Percentiles rank a stretch among this genome's conserved stretches.
Evolutionary conservation across 2,888 invertebrate genomes (phyloP).

Genomic region (Scaptomyza parva): DNA sequence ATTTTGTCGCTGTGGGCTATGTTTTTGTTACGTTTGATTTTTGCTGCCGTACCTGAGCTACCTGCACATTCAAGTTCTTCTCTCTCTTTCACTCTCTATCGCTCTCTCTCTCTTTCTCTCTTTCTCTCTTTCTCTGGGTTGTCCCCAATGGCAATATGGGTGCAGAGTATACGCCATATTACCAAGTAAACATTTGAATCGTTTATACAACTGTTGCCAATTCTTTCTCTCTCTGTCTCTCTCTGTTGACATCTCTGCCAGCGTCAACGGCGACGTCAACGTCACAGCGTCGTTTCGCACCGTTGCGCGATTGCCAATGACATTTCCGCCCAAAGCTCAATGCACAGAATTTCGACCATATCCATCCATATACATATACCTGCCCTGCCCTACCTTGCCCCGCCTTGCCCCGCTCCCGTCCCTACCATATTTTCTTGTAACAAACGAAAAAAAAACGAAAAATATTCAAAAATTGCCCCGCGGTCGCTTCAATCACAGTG

Average conservation of each 20-base stretch:
- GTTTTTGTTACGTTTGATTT: conserved; percentile 58
- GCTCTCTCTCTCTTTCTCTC: no score
- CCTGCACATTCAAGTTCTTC: no score
- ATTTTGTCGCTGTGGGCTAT: conserved; percentile 28
- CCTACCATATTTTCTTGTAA: no score
- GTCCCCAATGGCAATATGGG: conserved; percentile 6
- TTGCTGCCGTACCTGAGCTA: conserved; percentile 39
- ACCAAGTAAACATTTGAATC: conserved; percentile 75
- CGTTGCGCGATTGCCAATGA: conserved; percentile 59
- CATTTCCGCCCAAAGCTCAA: conserved; percentile 56
- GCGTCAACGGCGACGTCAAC: conserved; percentile 4
- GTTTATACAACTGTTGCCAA: conserved; percentile 79
- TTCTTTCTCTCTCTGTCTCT: no score
- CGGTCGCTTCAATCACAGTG: conserved; percentile 66
- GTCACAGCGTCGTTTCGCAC: conserved; percentile 7
- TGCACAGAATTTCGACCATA: conserved; percentile 17
- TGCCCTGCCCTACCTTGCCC: no score
- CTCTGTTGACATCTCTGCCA: conserved; percentile 53
- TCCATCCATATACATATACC: neutral
- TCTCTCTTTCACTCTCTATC: no score
- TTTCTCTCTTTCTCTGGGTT: no score
- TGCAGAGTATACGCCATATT: conserved; percentile 58
- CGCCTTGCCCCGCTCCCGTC: neutral
- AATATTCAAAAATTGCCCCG: no score
- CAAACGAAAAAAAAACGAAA: conserved; percentile 27